These are phyloP conservation scores for Eupeodes latifasciatus DNA, from an alignment of 2,888 invertebrate genomes.

Conservation along the genomic window DNA sequence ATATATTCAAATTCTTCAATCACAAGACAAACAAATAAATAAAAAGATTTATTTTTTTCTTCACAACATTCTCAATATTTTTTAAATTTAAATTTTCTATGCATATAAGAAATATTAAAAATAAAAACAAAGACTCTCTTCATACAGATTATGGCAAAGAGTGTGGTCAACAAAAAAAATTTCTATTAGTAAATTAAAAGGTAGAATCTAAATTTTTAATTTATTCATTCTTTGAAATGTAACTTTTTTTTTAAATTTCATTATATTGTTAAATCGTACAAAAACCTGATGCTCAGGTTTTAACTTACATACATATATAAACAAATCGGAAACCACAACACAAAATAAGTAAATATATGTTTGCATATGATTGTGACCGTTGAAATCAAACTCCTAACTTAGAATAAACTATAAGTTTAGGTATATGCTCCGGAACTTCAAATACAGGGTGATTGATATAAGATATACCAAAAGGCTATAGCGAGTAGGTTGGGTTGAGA, in stretches of 20 bases:
- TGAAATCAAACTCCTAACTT: too few species aligned
- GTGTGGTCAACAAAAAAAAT: slow-evolving; percentile 5
- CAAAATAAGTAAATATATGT: not conserved
- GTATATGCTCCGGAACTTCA: too few species aligned
- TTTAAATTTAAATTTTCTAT: too few species aligned
- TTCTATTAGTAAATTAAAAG: slow-evolving; percentile 38
- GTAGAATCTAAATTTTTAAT: slow-evolving; percentile 44
- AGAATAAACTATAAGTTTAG: too few species aligned
- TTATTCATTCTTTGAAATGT: slow-evolving; percentile 59
- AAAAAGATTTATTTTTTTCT: too few species aligned
- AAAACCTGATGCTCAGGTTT: slow-evolving; percentile 60
- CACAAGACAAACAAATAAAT: too few species aligned
- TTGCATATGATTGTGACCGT: too few species aligned
- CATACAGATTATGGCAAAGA: slow-evolving; percentile 9
- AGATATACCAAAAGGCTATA: too few species aligned
- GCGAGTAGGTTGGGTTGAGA: too few species aligned
- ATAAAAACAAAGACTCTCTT: not conserved
- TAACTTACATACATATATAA: slow-evolving; percentile 5
- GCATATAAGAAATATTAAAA: not conserved
- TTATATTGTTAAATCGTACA: slow-evolving; percentile 48
- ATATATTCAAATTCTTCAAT: too few species aligned
- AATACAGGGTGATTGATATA: too few species aligned
- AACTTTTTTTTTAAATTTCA: slow-evolving; percentile 27
- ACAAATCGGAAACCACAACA: not conserved
- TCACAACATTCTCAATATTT: too few species aligned